These are phyloP conservation scores for Alectura lathami DNA, from an alignment of 2,113 vertebrate species.

Conservation along the genomic window DNA sequence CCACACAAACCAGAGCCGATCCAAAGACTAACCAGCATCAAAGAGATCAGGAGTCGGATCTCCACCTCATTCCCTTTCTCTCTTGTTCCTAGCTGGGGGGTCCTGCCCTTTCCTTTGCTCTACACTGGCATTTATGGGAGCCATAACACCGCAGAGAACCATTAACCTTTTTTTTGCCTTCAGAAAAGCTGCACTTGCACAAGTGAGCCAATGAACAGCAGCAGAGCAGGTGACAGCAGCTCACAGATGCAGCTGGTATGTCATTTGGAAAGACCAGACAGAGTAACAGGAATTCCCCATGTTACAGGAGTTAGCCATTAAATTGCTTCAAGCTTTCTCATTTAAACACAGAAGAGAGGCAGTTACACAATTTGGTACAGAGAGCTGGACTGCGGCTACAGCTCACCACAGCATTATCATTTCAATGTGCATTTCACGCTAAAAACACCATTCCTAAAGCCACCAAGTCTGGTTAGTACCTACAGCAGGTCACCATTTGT, in stretches of 20 bases:
- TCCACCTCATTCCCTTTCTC: neutral
- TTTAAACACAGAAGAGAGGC: neutral
- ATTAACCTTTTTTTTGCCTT: neutral
- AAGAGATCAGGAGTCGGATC: neutral
- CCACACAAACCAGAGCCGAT: fast-evolving
- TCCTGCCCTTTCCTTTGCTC: neutral
- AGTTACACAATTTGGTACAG: neutral
- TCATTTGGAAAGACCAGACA: fast-evolving
- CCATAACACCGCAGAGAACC: neutral
- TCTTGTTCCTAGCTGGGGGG: neutral
- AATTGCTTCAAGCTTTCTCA: neutral
- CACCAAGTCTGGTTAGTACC: neutral
- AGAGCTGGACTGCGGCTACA: neutral
- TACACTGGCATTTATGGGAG: neutral
- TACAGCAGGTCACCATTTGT: neutral
- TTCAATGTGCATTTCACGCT: neutral
- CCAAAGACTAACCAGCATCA: neutral
- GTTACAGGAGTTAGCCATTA: neutral
- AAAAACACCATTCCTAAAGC: neutral
- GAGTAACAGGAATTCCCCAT: neutral
- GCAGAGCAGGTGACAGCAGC: neutral
- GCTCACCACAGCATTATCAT: neutral
- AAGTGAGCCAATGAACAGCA: neutral
- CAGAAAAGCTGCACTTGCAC: neutral
- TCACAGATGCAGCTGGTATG: neutral